phyloP scores from a whole-genome alignment of 2,113 vertebrate genomes.

The Rhynchomys soricoides region DNA sequence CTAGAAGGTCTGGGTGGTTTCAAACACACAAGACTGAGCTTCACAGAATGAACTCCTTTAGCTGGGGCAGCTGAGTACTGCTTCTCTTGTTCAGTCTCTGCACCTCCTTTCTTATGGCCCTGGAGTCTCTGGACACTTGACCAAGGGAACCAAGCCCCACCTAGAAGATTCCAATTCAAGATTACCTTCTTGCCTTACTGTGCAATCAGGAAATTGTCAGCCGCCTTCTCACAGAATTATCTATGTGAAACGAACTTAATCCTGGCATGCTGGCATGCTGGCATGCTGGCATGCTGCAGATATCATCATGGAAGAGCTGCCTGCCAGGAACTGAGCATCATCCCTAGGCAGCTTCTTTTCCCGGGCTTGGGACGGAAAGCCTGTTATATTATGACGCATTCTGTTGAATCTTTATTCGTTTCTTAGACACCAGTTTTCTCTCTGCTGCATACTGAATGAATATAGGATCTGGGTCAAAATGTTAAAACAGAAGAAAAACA shows the following conservation, averaged over 20 bases:
- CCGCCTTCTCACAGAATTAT: background rate
- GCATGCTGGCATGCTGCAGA: background rate
- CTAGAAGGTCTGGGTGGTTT: background rate
- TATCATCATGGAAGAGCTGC: background rate
- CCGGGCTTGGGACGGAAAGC: background rate
- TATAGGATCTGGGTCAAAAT: conserved; percentile 1
- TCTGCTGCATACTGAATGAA: background rate
- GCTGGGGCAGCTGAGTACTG: background rate
- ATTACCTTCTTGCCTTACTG: conserved; percentile 1
- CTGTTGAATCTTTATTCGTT: background rate
- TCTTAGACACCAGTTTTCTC: conserved; percentile 32
- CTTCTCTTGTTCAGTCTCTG: background rate
- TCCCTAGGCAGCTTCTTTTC: background rate
- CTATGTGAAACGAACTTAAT: conserved; percentile 19
- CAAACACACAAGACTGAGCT: background rate
- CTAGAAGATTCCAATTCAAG: conserved; percentile 25
- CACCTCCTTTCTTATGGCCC: background rate
- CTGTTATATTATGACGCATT: background rate
- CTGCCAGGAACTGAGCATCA: background rate
- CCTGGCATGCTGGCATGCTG: background rate
- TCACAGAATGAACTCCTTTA: background rate
- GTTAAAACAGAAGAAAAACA: conserved; percentile 13
- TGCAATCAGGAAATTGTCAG: conserved; percentile 12
- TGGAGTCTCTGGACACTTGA: background rate
- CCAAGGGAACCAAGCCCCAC: background rate